phyloP scores from a whole-genome alignment of 1,140 invertebrate species.

The Heliconius congener region DNA sequence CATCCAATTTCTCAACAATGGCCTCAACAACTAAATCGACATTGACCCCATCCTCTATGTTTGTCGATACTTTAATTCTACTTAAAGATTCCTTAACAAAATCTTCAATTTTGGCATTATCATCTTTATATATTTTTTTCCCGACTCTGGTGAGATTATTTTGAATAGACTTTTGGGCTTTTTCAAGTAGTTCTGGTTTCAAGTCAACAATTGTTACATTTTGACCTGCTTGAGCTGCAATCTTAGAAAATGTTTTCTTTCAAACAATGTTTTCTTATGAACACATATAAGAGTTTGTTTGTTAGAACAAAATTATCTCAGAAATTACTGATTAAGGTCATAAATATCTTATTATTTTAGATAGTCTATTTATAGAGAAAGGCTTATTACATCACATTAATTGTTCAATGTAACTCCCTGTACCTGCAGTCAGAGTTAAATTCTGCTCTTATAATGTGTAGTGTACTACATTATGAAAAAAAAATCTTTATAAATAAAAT shows the following conservation, averaged over 20 bases:
- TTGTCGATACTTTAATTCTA: slow-evolving; percentile 82
- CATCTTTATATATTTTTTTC: slow-evolving; percentile 89
- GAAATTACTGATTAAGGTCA: too few relatives aligned
- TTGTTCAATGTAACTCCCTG: too few relatives aligned
- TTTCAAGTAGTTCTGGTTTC: slow-evolving; percentile 85
- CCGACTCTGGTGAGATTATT: slow-evolving; percentile 87
- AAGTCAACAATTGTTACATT: slow-evolving; percentile 90
- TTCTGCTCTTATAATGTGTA: too few relatives aligned
- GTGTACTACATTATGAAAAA: too few relatives aligned
- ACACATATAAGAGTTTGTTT: too few relatives aligned
- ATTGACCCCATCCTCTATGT: slow-evolving; percentile 65
- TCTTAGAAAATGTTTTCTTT: slow-evolving; percentile 72
- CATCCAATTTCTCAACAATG: slow-evolving; percentile 90
- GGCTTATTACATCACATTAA: too few relatives aligned
- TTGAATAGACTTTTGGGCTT: slow-evolving; percentile 86
- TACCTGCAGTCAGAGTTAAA: too few relatives aligned
- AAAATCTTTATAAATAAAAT: too few relatives aligned
- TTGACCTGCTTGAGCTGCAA: slow-evolving; percentile 89
- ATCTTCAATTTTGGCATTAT: slow-evolving; percentile 82
- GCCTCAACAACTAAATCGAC: slow-evolving; percentile 92
- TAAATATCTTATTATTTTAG: too few relatives aligned
- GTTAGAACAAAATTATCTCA: too few relatives aligned
- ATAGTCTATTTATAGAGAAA: too few relatives aligned
- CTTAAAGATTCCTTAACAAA: slow-evolving; percentile 84
- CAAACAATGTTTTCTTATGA: background rate